phyloP scores from a whole-genome alignment of 2,888 invertebrate species.

The Molorchus minor region DNA sequence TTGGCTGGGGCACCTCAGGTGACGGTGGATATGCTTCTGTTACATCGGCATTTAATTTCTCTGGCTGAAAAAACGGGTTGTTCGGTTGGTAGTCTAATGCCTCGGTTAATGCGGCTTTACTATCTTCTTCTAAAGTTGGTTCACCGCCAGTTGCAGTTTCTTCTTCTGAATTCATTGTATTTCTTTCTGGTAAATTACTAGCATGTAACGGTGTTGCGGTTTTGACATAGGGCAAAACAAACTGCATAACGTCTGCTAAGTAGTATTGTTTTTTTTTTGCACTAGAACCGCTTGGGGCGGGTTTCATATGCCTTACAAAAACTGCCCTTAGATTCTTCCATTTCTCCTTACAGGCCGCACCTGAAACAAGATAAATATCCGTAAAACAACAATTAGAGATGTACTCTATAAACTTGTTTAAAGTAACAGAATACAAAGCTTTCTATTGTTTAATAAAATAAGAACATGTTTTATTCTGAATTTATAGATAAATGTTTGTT shows the following conservation, averaged over 20 bases:
- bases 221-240: conserved; percentile 27
- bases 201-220: neutral
- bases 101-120: neutral
- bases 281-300: conserved; percentile 20
- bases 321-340: conserved; percentile 24
- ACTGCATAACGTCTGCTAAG: conserved; percentile 26
- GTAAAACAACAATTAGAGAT: too few species aligned
- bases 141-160: too few species aligned
- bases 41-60: neutral
- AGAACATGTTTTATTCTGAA: too few species aligned
- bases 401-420: too few species aligned
- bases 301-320: conserved; percentile 26
- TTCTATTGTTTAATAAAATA: too few species aligned
- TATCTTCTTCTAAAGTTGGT: conserved; percentile 3
- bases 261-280: conserved; percentile 26
- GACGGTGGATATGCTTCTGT: neutral
- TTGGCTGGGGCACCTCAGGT: neutral
- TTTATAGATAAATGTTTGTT: too few species aligned
- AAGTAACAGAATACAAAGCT: too few species aligned
- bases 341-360: neutral
- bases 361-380: conserved; percentile 5
- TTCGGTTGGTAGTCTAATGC: conserved; percentile 15
- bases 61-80: conserved; percentile 6
- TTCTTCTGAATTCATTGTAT: too few species aligned
- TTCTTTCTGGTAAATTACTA: conserved; percentile 24